phyloP scores from a whole-genome alignment of 2,113 vertebrate genomes.

The Anolis carolinensis region DNA sequence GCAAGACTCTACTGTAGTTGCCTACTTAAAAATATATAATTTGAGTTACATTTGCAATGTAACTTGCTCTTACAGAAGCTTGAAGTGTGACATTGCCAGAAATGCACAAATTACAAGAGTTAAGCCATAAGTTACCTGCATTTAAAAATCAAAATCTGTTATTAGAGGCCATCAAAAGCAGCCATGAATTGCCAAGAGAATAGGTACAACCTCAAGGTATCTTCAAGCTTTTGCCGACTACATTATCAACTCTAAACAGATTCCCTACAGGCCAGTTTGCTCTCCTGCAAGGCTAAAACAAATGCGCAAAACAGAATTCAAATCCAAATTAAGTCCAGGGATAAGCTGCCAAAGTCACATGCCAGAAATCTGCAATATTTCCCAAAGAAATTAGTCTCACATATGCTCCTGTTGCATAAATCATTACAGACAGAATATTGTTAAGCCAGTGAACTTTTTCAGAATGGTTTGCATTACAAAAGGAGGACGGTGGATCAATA shows the following conservation, averaged over 20 bases:
- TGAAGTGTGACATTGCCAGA: neutral
- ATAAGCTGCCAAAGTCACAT: neutral
- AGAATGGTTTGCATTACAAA: too few relatives aligned
- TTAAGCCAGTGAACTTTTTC: neutral
- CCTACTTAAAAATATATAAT: neutral
- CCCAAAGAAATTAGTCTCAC: neutral
- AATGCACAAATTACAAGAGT: neutral
- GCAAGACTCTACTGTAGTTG: too few relatives aligned
- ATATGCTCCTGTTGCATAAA: neutral
- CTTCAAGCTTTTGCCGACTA: neutral
- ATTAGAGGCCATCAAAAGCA: neutral
- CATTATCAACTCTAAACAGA: conserved; percentile 19
- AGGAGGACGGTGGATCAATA: neutral
- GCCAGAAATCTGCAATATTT: neutral
- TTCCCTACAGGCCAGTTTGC: neutral
- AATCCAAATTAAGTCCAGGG: conserved; percentile 9
- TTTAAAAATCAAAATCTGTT: neutral
- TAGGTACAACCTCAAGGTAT: neutral
- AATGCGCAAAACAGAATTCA: neutral
- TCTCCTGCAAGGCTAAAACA: conserved; percentile 11
- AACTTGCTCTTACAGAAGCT: neutral
- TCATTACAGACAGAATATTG: neutral
- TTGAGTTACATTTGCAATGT: neutral
- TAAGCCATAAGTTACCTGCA: neutral
- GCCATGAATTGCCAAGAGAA: neutral